Percentiles rank a stretch among this genome's conserved stretches.
Evolutionary conservation across 2,888 invertebrate genomes (phyloP).

Genomic region (Pilophorus perplexus): DNA sequence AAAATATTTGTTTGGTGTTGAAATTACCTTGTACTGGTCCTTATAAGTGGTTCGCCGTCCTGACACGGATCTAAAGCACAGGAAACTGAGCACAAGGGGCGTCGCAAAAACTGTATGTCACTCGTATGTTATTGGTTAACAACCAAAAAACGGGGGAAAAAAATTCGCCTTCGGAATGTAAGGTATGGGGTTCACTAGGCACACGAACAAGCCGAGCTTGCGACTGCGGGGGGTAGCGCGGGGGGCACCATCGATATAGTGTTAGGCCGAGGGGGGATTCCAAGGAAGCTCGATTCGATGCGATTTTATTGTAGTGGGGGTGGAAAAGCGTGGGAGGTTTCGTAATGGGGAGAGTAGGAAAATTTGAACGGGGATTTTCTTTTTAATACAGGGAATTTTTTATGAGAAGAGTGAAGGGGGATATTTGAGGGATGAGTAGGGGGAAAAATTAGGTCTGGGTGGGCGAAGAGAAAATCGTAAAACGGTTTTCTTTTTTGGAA

Average conservation of each 20-base stretch:
- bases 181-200: constrained; percentile 10
- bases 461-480: constrained; percentile 3
- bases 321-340: background rate
- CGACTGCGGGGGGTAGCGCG: constrained; percentile 31
- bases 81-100: constrained; percentile 1
- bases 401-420: no score
- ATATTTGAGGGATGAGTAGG: background rate
- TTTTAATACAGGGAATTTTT: no score
- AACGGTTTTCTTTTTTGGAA: no score
- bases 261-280: background rate
- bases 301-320: background rate
- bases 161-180: constrained; percentile 5
- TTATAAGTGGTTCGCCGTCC: constrained; percentile 10
- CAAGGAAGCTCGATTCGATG: background rate
- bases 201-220: constrained; percentile 26
- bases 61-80: background rate
- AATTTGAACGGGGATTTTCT: constrained; percentile 9
- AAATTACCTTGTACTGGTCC: constrained; percentile 11
- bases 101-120: no score
- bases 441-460: background rate
- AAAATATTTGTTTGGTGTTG: background rate
- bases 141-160: background rate
- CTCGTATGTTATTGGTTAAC: background rate
- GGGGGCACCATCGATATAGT: constrained; percentile 13
- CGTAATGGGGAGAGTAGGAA: background rate